These are phyloP conservation scores for Hydriomena furcata DNA, from an alignment of 2,888 invertebrate genomes.

Conservation along the genomic window DNA sequence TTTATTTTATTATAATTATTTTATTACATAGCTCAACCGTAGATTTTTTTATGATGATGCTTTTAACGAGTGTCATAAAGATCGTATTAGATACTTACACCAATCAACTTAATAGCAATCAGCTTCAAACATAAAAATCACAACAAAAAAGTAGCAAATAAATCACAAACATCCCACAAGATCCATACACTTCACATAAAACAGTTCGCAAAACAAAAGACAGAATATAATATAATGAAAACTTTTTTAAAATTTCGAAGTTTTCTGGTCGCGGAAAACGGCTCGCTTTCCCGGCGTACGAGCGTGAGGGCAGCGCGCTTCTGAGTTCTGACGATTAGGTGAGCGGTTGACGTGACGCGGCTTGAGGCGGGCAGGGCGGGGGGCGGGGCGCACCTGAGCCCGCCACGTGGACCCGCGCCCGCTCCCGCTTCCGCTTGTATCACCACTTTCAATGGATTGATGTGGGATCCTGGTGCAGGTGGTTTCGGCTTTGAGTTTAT, in stretches of 20 bases:
- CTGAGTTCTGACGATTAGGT: constrained; percentile 73
- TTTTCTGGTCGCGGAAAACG: constrained; percentile 77
- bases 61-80: neutral
- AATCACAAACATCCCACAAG: constrained; percentile 78
- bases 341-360: constrained; percentile 65
- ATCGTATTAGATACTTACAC: constrained; percentile 62
- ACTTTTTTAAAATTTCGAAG: constrained; percentile 59
- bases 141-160: constrained; percentile 54
- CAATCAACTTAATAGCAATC: constrained; percentile 51
- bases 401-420: constrained; percentile 62
- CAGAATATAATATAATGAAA: constrained; percentile 37
- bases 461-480: constrained; percentile 49
- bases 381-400: constrained; percentile 79
- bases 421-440: constrained; percentile 54
- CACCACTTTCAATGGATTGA: constrained; percentile 67
- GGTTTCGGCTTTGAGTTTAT: constrained; percentile 41
- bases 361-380: constrained; percentile 62
- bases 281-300: constrained; percentile 80
- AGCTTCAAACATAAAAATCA: constrained; percentile 53
- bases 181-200: constrained; percentile 40
- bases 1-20: constrained; percentile 37
- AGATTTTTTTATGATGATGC: neutral
- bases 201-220: constrained; percentile 33
- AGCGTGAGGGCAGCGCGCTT: constrained; percentile 79
- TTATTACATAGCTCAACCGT: constrained; percentile 5